phyloP scores from a whole-genome alignment of 2,113 vertebrate genomes.

The Sander lucioperca region DNA sequence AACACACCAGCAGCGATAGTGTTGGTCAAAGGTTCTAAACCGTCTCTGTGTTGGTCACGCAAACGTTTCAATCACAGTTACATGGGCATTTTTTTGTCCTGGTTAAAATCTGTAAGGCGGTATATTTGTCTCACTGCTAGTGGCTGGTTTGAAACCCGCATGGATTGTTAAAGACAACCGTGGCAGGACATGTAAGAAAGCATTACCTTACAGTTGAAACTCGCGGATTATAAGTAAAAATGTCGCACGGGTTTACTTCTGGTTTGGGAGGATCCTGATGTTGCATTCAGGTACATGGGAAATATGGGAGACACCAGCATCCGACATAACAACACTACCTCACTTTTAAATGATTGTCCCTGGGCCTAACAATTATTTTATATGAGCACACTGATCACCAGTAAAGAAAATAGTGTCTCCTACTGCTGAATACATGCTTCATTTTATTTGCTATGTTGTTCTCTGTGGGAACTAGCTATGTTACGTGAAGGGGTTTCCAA shows the following conservation, averaged over 20 bases:
- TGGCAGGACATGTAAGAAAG: accelerated
- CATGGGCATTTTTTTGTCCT: accelerated
- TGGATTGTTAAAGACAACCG: too few species aligned
- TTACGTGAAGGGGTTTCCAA: not conserved
- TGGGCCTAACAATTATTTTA: not conserved
- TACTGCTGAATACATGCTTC: not conserved
- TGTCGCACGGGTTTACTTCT: accelerated
- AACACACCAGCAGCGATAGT: not conserved
- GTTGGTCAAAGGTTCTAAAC: too few species aligned
- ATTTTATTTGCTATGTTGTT: not conserved
- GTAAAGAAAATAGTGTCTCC: not conserved
- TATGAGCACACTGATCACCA: not conserved
- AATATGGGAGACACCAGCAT: not conserved
- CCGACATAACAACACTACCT: not conserved
- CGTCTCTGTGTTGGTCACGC: too few species aligned
- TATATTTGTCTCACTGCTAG: accelerated
- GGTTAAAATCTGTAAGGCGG: not conserved
- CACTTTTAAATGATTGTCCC: not conserved
- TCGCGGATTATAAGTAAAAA: accelerated
- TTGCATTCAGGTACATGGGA: not conserved
- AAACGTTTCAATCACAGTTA: too few species aligned
- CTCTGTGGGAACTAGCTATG: not conserved
- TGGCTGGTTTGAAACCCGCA: too few species aligned
- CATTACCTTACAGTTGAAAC: accelerated
- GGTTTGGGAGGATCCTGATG: constrained; percentile 52